phyloP scores from a whole-genome alignment of 2,797 vertebrate species.

The Acipenser ruthenus region DNA sequence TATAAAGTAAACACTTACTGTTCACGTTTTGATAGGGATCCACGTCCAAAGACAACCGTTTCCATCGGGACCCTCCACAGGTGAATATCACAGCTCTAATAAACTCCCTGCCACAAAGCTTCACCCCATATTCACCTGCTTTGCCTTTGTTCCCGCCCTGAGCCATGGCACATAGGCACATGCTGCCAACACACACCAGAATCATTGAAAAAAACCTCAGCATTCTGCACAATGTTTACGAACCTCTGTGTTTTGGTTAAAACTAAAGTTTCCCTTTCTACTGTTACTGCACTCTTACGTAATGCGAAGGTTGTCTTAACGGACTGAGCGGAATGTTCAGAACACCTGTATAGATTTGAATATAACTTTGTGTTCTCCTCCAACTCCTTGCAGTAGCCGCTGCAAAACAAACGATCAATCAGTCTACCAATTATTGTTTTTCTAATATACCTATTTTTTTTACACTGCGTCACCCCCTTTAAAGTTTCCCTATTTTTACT shows the following conservation, averaged over 20 bases:
- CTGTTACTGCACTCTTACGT: too few relatives aligned
- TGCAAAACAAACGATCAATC: too few relatives aligned
- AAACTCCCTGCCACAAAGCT: conserved; percentile 80
- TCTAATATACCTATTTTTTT: too few relatives aligned
- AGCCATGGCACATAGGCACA: conserved; percentile 34
- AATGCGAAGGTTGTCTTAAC: too few relatives aligned
- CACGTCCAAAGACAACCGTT: conserved; percentile 36
- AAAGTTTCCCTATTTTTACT: too few relatives aligned
- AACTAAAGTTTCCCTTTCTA: too few relatives aligned
- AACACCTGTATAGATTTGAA: too few relatives aligned
- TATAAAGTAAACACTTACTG: conserved; percentile 10
- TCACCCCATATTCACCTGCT: conserved; percentile 60
- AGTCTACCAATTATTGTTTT: too few relatives aligned
- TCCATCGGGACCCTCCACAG: conserved; percentile 81
- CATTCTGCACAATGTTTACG: conserved; percentile 30
- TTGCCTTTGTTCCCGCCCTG: conserved; percentile 36
- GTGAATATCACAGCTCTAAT: conserved; percentile 81
- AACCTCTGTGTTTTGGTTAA: neutral
- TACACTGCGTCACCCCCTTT: too few relatives aligned
- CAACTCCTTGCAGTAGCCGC: too few relatives aligned
- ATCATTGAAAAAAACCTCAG: conserved; percentile 35
- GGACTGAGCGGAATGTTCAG: too few relatives aligned
- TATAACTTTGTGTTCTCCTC: too few relatives aligned
- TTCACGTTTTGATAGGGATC: conserved; percentile 9
- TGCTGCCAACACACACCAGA: conserved; percentile 35